phyloP scores from a whole-genome alignment of 2,888 invertebrate genomes.

The Caenorhabditis sinica region DNA sequence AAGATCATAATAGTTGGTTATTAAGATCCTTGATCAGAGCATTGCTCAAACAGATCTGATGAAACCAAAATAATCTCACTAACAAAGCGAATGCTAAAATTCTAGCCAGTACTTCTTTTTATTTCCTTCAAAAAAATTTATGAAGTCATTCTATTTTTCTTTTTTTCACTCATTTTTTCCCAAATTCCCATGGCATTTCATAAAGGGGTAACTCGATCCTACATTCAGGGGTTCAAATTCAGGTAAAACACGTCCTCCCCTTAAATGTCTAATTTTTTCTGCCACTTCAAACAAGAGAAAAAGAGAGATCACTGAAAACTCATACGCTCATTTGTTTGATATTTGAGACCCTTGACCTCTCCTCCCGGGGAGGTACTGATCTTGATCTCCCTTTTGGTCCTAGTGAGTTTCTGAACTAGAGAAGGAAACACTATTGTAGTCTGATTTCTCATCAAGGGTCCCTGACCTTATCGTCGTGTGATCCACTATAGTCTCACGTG shows the following conservation, averaged over 20 bases:
- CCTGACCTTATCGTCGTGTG: constrained; percentile 2
- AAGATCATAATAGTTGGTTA: constrained; percentile 1
- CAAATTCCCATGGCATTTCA: constrained; percentile 8
- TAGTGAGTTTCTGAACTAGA: background rate
- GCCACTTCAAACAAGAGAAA: background rate
- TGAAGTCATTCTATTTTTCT: constrained; percentile 23
- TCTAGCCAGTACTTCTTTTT: background rate
- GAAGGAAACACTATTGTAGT: background rate
- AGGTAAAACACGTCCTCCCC: constrained; percentile 24
- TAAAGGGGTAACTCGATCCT: constrained; percentile 1
- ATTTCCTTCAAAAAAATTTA: background rate
- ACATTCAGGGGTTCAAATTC: background rate
- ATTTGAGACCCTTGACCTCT: constrained; percentile 39
- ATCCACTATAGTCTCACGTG: constrained; percentile 49
- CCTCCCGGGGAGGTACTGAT: constrained; percentile 4
- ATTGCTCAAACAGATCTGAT: background rate
- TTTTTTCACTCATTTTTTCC: constrained; percentile 11
- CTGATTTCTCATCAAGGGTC: constrained; percentile 4
- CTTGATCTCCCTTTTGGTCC: background rate
- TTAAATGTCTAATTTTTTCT: constrained; percentile 39
- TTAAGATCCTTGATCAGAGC: background rate
- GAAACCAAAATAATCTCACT: background rate
- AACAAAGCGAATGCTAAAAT: background rate
- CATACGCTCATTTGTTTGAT: constrained; percentile 34
- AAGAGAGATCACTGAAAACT: constrained; percentile 14